A percentile compares a stretch with the other conserved stretches of the same genome.
Evolutionary conservation across 2,113 vertebrate species (phyloP).

Genomic region (Boleophthalmus pectinirostris): DNA sequence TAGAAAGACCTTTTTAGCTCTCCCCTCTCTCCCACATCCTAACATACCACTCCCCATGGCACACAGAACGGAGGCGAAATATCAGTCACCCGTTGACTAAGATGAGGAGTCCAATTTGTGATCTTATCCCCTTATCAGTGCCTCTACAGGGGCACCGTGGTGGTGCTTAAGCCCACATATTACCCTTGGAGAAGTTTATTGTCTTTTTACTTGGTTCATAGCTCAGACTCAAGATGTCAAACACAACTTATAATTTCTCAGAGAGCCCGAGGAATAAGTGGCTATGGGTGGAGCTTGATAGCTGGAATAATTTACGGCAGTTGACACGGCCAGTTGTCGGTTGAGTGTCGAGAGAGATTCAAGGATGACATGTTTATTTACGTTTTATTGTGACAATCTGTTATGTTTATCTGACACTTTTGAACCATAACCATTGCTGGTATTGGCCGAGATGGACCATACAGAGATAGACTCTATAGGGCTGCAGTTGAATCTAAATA

Average conservation of each 20-base stretch:
- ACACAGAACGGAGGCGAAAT: slow-evolving; percentile 14
- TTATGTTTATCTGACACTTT: not conserved
- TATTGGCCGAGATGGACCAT: too few species aligned
- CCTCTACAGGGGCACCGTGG: slow-evolving; percentile 36
- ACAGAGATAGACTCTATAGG: too few species aligned
- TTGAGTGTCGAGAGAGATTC: slow-evolving; percentile 43
- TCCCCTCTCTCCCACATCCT: not conserved
- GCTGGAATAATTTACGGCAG: slow-evolving; percentile 42
- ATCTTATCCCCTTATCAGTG: slow-evolving; percentile 38
- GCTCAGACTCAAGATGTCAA: slow-evolving; percentile 32
- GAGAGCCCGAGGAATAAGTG: slow-evolving; percentile 7
- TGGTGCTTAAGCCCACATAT: slow-evolving; percentile 32
- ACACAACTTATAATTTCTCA: slow-evolving; percentile 35
- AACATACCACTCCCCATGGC: not conserved
- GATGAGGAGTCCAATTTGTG: slow-evolving; percentile 29
- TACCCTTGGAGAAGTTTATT: slow-evolving; percentile 23
- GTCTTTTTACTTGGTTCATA: slow-evolving; percentile 28
- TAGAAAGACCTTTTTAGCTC: slow-evolving; percentile 17
- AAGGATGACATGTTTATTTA: not conserved
- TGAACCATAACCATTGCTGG: not conserved
- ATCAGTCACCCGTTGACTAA: slow-evolving; percentile 37
- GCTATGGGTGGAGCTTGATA: slow-evolving; percentile 20
- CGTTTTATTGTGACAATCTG: too few species aligned
- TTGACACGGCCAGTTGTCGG: slow-evolving; percentile 14
- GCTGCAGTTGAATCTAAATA: too few species aligned